Percentiles rank a stretch among this genome's conserved stretches.
phyloP scores from a whole-genome alignment of 2,888 invertebrate genomes.

The Pseudococcus longispinus region DNA sequence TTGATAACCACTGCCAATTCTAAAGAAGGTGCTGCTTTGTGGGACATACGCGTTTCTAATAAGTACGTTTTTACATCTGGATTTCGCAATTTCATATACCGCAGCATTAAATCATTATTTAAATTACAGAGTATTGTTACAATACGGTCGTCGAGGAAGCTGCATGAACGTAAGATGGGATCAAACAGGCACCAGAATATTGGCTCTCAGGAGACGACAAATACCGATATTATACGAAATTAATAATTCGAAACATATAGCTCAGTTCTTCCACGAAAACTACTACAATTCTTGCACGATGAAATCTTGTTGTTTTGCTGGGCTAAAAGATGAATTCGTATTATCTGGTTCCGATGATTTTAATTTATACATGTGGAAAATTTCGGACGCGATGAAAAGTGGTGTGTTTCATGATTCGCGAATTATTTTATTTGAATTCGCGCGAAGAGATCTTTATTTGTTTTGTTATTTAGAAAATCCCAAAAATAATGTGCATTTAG shows the following conservation, averaged over 20 bases:
- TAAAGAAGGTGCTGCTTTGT: conserved; percentile 85
- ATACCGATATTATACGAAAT: conserved; percentile 81
- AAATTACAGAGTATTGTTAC: conserved; percentile 71
- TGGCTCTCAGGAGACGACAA: conserved; percentile 83
- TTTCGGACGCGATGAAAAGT: conserved; percentile 68
- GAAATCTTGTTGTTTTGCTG: conserved; percentile 95
- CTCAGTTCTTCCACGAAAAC: conserved; percentile 88
- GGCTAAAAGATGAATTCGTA: conserved; percentile 85
- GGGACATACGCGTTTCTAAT: conserved; percentile 85
- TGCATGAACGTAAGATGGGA: conserved; percentile 95
- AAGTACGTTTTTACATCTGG: conserved; percentile 68
- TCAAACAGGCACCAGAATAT: conserved; percentile 75
- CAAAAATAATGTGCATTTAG: conserved; percentile 61
- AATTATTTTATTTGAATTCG: neutral
- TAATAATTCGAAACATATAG: conserved; percentile 74
- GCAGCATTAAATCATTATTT: neutral
- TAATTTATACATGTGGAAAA: conserved; percentile 91
- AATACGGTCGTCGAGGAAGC: conserved; percentile 76
- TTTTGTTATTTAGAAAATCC: neutral
- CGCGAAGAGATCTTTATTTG: neutral
- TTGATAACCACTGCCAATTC: conserved; percentile 88
- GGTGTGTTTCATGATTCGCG: neutral
- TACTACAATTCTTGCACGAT: conserved; percentile 97
- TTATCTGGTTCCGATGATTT: conserved; percentile 96
- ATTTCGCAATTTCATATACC: neutral